Percentiles rank a stretch among this genome's conserved stretches.
phyloP scores from a whole-genome alignment of 2,888 invertebrate genomes.

The Leptinotarsa peninsularis region DNA sequence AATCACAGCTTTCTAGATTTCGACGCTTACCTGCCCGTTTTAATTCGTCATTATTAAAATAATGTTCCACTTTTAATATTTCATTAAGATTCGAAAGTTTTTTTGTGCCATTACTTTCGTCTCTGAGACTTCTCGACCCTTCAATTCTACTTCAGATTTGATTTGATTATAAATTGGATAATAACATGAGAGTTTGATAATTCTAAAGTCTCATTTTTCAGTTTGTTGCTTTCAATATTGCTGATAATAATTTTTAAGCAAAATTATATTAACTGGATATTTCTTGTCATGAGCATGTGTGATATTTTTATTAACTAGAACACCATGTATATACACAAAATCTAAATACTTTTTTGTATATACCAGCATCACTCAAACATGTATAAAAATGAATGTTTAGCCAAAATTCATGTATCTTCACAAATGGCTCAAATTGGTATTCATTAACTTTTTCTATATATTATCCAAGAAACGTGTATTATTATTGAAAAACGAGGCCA shows the following conservation, averaged over 20 bases:
- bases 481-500: too few species aligned
- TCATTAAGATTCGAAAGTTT: conserved; percentile 62
- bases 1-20: conserved; percentile 63
- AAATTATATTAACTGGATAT: neutral
- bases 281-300: too few species aligned
- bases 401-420: too few species aligned
- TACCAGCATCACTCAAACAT: too few species aligned
- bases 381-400: too few species aligned
- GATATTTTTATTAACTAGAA: too few species aligned
- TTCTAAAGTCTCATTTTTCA: neutral
- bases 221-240: neutral
- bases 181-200: neutral
- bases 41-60: conserved; percentile 68
- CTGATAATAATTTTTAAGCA: neutral
- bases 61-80: conserved; percentile 68
- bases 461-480: too few species aligned
- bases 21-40: conserved; percentile 64
- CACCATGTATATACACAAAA: too few species aligned
- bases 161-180: conserved; percentile 9
- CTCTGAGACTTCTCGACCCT: conserved; percentile 40
- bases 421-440: too few species aligned
- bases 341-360: too few species aligned
- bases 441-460: too few species aligned
- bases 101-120: conserved; percentile 45
- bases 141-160: conserved; percentile 32